Conservation (phyloP, 2,113 vertebrate genomes). For the Parus major region DNA sequence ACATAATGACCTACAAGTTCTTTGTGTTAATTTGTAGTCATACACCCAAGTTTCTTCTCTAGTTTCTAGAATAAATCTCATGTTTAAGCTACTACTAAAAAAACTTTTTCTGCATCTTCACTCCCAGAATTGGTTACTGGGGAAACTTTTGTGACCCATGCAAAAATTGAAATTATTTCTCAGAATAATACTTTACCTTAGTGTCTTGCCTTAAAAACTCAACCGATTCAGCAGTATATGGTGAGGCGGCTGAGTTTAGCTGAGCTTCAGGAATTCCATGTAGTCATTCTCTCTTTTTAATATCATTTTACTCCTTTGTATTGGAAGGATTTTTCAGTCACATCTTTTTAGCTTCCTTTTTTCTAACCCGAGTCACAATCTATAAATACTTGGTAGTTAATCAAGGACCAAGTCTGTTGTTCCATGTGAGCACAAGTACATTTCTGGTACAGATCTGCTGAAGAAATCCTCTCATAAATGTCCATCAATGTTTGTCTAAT, state of each 20-base stretch:
- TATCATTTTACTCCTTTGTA: neutral
- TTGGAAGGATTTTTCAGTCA: neutral
- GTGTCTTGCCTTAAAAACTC: neutral
- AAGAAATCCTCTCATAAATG: neutral
- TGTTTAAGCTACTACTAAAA: neutral
- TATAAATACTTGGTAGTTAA: neutral
- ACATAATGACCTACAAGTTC: neutral
- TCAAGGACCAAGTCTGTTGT: neutral
- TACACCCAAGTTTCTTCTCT: neutral
- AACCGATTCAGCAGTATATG: neutral
- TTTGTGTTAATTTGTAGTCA: neutral
- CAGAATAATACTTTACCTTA: neutral
- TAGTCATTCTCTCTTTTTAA: neutral
- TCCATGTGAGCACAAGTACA: neutral
- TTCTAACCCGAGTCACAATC: neutral
- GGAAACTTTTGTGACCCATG: neutral
- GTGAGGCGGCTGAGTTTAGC: neutral
- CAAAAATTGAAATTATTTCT: neutral
- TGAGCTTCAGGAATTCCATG: neutral
- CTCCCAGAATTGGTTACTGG: accelerated
- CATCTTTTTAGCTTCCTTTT: neutral
- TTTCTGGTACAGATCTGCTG: neutral
- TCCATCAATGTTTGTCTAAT: neutral
- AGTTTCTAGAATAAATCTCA: neutral
- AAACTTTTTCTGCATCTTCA: neutral